phyloP scores from a whole-genome alignment of 2,888 invertebrate genomes.

The Lomographa bimaculata region DNA sequence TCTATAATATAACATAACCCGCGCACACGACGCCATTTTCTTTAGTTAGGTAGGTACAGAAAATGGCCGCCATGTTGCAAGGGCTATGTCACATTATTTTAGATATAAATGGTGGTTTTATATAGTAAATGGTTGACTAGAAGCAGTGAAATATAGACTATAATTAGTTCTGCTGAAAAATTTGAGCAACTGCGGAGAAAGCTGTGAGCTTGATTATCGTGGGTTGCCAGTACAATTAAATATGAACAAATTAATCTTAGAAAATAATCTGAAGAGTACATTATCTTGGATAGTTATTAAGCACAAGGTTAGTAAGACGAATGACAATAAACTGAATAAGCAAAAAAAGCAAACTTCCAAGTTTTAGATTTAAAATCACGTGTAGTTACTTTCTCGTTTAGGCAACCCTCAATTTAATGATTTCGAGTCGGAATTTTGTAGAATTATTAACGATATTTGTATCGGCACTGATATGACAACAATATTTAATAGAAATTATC shows the following conservation, averaged over 20 bases:
- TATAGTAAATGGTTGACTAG: constrained; percentile 63
- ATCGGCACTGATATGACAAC: constrained; percentile 57
- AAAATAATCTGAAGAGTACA: no score
- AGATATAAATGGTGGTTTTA: constrained; percentile 56
- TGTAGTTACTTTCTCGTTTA: constrained; percentile 31
- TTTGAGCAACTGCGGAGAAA: constrained; percentile 79
- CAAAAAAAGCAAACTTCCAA: constrained; percentile 12
- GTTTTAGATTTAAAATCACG: constrained; percentile 18
- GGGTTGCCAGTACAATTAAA: constrained; percentile 58
- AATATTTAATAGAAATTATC: no score
- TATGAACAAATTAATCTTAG: no score
- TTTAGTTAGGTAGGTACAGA: constrained; percentile 41
- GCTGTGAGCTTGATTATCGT: constrained; percentile 72
- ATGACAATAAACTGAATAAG: constrained; percentile 20
- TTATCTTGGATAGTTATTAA: no score
- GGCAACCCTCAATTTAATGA: constrained; percentile 64
- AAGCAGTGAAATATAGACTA: constrained; percentile 70
- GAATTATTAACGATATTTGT: constrained; percentile 41
- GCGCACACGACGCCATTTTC: constrained; percentile 47
- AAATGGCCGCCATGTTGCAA: constrained; percentile 46
- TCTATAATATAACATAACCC: constrained; percentile 66
- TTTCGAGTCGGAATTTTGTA: constrained; percentile 48
- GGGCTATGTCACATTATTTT: constrained; percentile 62
- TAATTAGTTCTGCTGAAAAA: constrained; percentile 51
- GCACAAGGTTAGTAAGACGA: no score